phyloP scores from a whole-genome alignment of 2,888 invertebrate genomes.

The Catocala sponsa region DNA sequence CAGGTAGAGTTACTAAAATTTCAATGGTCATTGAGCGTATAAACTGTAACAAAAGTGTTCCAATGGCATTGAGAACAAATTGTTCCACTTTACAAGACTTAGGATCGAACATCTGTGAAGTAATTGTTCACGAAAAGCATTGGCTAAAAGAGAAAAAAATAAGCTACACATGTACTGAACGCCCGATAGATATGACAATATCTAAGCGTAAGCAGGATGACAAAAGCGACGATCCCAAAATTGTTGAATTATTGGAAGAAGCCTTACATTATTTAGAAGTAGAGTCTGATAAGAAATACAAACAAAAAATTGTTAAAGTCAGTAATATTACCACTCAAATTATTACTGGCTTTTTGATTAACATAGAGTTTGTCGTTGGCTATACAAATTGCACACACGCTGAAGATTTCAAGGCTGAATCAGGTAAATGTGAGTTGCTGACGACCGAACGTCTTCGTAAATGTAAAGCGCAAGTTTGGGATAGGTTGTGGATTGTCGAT shows the following conservation, averaged over 20 bases:
- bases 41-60: conserved; percentile 67
- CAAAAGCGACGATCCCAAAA: conserved; percentile 57
- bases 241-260: conserved; percentile 69
- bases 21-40: conserved; percentile 62
- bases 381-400: conserved; percentile 80
- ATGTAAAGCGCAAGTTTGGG: conserved; percentile 82
- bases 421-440: conserved; percentile 63
- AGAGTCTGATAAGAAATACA: conserved; percentile 67
- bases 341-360: conserved; percentile 86
- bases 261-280: conserved; percentile 74
- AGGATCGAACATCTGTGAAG: conserved; percentile 70
- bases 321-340: conserved; percentile 81
- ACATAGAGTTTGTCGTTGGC: conserved; percentile 88
- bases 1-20: conserved; percentile 70
- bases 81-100: conserved; percentile 62
- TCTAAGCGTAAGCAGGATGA: conserved; percentile 41
- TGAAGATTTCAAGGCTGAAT: conserved; percentile 59
- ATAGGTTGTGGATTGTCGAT: conserved; percentile 87
- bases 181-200: conserved; percentile 63
- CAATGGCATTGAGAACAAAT: conserved; percentile 56
- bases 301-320: conserved; percentile 74
- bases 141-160: conserved; percentile 66
- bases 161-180: conserved; percentile 65
- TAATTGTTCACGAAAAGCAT: conserved; percentile 65
- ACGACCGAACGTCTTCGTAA: conserved; percentile 61